phyloP scores from a whole-genome alignment of 2,888 invertebrate species.

The Synergus gifuensis region DNA sequence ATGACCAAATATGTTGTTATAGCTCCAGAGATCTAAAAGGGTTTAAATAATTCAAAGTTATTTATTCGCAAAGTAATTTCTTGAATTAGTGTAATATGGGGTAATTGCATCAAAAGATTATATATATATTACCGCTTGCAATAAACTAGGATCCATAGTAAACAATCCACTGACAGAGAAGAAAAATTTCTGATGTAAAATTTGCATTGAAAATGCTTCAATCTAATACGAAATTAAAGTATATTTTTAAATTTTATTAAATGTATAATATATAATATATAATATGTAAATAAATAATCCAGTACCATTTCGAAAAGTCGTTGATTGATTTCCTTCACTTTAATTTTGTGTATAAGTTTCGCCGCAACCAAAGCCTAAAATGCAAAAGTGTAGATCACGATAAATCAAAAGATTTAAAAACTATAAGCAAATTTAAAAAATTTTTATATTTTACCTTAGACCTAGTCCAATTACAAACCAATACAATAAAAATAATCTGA shows the following conservation, averaged over 20 bases:
- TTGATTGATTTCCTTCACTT: neutral
- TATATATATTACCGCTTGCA: neutral
- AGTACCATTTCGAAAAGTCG: constrained; percentile 1
- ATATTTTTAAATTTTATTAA: too few species aligned
- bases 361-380: constrained; percentile 9
- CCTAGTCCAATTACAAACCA: constrained; percentile 1
- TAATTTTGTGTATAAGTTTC: constrained; percentile 1
- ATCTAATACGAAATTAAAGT: neutral
- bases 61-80: too few species aligned
- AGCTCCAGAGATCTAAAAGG: too few species aligned
- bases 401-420: neutral
- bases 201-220: neutral
- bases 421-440: neutral
- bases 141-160: constrained; percentile 1
- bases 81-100: too few species aligned
- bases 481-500: neutral
- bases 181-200: neutral
- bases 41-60: too few species aligned
- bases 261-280: too few species aligned
- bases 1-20: too few species aligned
- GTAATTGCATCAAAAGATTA: too few species aligned
- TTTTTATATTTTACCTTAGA: neutral
- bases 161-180: constrained; percentile 8
- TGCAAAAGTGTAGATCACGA: neutral
- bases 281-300: too few species aligned